Evolutionary conservation across 2,888 invertebrate genomes (phyloP).

Genomic region (Drosophila mercatorum): DNA sequence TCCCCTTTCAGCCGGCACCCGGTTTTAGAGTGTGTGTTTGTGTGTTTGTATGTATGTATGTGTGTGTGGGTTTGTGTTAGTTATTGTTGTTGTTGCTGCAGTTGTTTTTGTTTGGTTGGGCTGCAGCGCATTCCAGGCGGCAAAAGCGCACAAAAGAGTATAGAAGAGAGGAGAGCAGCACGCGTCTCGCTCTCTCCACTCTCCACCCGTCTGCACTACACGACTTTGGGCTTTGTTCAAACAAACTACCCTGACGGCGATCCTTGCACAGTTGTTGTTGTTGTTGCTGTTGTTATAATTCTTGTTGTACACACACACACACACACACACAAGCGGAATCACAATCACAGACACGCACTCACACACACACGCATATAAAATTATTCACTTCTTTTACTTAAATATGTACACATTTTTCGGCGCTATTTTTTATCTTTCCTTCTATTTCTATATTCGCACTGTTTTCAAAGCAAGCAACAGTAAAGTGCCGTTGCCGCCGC

Average conservation of each 20-base stretch:
- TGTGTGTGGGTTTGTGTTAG: constrained; percentile 6
- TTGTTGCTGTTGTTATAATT: constrained; percentile 50
- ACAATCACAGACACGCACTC: constrained; percentile 45
- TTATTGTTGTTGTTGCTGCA: constrained; percentile 25
- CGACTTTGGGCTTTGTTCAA: constrained; percentile 59
- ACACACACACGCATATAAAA: constrained; percentile 52
- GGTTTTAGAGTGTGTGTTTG: not conserved
- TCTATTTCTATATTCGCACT: constrained; percentile 33
- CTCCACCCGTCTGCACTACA: constrained; percentile 22
- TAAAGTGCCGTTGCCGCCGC: constrained; percentile 43
- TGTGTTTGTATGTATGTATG: not conserved
- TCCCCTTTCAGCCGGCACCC: constrained; percentile 56
- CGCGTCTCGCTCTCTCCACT: constrained; percentile 30
- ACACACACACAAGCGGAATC: constrained; percentile 43
- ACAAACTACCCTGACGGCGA: constrained; percentile 78
- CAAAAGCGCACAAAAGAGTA: constrained; percentile 72
- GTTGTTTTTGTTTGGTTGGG: constrained; percentile 42
- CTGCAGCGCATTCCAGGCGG: constrained; percentile 76
- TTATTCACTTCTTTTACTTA: constrained; percentile 53
- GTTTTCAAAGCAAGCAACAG: constrained; percentile 58
- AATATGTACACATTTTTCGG: constrained; percentile 54
- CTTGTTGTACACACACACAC: constrained; percentile 61
- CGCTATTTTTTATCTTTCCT: constrained; percentile 19
- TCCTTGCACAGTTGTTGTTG: constrained; percentile 64
- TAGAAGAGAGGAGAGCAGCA: constrained; percentile 40